These are phyloP conservation scores for Iselma pallidipennis DNA, from an alignment of 2,888 invertebrate genomes.

Conservation along the genomic window DNA sequence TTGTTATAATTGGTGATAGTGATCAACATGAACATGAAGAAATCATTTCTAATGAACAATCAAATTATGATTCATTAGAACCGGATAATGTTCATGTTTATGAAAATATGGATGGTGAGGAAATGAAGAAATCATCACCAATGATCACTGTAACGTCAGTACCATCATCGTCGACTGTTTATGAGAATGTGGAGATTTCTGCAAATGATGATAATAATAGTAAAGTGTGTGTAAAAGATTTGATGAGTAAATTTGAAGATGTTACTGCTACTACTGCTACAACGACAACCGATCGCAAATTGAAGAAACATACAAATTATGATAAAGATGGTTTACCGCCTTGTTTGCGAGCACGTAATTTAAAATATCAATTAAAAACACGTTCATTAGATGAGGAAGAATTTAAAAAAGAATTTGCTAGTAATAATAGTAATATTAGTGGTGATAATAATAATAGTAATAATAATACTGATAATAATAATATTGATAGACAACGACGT, in stretches of 20 bases:
- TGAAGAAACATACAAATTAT: conserved; percentile 38
- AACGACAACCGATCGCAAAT: conserved; percentile 26
- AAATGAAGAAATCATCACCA: conserved; percentile 9
- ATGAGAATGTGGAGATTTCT: background rate
- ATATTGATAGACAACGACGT: conserved; percentile 50
- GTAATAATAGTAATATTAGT: conserved; percentile 18
- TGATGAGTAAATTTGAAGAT: conserved; percentile 47
- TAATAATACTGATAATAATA: background rate
- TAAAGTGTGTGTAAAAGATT: conserved; percentile 41
- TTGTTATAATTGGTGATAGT: background rate
- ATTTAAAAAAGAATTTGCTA: conserved; percentile 69
- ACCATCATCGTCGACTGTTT: too few species aligned
- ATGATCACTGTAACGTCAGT: conserved; percentile 4
- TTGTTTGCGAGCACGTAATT: conserved; percentile 64
- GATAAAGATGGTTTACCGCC: conserved; percentile 60
- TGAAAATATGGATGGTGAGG: conserved; percentile 47
- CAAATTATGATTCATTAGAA: conserved; percentile 48
- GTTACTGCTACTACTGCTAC: background rate
- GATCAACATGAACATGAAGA: background rate
- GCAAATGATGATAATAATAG: conserved; percentile 35
- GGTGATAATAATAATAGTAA: background rate
- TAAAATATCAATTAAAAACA: conserved; percentile 67
- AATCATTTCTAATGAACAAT: conserved; percentile 5
- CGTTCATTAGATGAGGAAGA: conserved; percentile 75
- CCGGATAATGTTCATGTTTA: conserved; percentile 43